Percentiles rank a stretch among this genome's conserved stretches.
Conservation (phyloP, 2,113 vertebrate genomes). For the Campylorhamphus procurvoides region DNA sequence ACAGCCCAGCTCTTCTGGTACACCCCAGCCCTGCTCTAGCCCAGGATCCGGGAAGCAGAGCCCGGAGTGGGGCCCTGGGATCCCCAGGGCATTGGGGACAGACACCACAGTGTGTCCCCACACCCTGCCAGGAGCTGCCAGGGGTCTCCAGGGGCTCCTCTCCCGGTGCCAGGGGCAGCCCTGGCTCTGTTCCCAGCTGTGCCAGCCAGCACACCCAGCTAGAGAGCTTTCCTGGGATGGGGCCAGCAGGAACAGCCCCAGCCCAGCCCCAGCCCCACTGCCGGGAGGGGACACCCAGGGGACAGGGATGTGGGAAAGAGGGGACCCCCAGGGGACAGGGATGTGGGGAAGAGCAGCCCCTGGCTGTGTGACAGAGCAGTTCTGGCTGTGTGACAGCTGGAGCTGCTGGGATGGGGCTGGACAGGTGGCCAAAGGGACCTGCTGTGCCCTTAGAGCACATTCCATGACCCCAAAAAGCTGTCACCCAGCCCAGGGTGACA, state of each 20-base stretch:
- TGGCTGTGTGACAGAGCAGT: background rate
- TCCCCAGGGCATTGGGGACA: background rate
- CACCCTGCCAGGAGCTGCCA: background rate
- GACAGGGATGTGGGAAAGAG: too few species aligned
- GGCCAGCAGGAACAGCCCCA: background rate
- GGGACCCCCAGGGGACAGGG: background rate
- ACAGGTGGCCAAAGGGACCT: background rate
- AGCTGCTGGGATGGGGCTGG: background rate
- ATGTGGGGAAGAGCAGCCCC: background rate
- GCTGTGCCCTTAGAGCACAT: accelerated
- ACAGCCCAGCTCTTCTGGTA: background rate
- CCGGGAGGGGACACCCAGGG: background rate
- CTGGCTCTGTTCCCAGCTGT: background rate
- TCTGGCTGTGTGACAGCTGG: background rate
- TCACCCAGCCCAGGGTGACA: background rate
- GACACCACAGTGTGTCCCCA: background rate
- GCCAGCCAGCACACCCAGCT: background rate
- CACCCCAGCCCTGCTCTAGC: background rate
- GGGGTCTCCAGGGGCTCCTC: background rate
- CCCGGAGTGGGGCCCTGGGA: background rate
- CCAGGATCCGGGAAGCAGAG: background rate
- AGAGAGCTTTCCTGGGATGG: background rate
- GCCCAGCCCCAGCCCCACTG: background rate
- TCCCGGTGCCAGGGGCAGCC: too few species aligned
- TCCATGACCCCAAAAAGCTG: background rate